Conservation (phyloP, 1,140 invertebrate genomes). For the Colletes gigas region DNA sequence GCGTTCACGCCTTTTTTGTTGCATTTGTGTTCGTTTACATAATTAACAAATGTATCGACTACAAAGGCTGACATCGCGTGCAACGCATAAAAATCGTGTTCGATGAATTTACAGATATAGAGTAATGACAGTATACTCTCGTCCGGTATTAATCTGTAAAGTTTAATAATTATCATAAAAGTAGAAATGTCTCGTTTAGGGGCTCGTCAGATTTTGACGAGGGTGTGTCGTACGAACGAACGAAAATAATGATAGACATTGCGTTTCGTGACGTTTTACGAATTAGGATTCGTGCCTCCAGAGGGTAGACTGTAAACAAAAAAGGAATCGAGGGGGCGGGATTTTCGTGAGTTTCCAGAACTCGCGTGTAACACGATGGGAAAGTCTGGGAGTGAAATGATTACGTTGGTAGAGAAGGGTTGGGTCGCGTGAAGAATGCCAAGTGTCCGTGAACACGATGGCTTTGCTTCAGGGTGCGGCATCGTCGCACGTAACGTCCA, state of each 20-base stretch:
- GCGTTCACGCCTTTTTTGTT: neutral
- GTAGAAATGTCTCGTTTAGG: too few species aligned
- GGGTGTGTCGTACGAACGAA: neutral
- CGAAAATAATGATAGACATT: neutral
- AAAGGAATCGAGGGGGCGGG: slow-evolving; percentile 38
- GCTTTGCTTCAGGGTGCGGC: slow-evolving; percentile 41
- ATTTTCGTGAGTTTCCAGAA: slow-evolving; percentile 67
- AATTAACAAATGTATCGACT: slow-evolving; percentile 31
- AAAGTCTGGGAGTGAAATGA: slow-evolving; percentile 64
- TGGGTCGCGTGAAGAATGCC: slow-evolving; percentile 58
- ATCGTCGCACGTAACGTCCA: slow-evolving; percentile 44
- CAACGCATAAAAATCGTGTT: slow-evolving; percentile 8
- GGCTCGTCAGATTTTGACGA: neutral
- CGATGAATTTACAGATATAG: slow-evolving; percentile 16
- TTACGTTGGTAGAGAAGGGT: slow-evolving; percentile 68
- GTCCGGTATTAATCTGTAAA: neutral
- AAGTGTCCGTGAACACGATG: slow-evolving; percentile 28
- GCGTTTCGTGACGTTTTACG: neutral
- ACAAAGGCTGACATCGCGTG: slow-evolving; percentile 25
- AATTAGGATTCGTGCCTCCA: neutral
- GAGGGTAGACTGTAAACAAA: neutral
- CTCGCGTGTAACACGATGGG: slow-evolving; percentile 67
- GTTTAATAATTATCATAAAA: too few species aligned
- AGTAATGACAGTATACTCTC: neutral
- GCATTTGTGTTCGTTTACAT: neutral